A percentile compares a stretch with the other conserved stretches of the same genome.
Conservation (phyloP, 2,113 vertebrate genomes). For the Mirounga angustirostris region DNA sequence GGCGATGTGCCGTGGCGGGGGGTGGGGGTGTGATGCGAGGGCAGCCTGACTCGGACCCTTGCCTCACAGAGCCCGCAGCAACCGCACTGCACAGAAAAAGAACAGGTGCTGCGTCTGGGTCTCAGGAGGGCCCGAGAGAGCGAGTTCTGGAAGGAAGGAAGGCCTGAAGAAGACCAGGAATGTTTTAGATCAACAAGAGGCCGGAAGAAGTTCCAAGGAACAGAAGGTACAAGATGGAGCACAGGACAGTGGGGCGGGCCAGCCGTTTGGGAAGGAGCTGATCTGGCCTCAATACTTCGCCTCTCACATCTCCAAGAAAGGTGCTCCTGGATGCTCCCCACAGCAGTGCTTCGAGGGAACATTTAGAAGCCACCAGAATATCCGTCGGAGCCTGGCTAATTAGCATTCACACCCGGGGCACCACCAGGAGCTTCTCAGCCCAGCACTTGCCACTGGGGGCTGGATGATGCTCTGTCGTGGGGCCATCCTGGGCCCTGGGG, state of each 20-base stretch:
- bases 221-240: fast-evolving
- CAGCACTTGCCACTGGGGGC: neutral
- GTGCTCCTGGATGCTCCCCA: neutral
- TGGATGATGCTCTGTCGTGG: fast-evolving
- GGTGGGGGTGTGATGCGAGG: fast-evolving
- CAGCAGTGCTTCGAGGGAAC: fast-evolving
- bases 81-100: fast-evolving
- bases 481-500: neutral
- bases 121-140: neutral
- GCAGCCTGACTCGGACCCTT: fast-evolving
- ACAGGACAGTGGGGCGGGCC: fast-evolving
- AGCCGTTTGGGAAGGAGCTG: neutral
- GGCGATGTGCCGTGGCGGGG: fast-evolving
- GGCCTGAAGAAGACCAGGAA: neutral
- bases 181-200: neutral
- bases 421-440: too few species aligned
- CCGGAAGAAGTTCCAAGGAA: neutral
- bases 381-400: fast-evolving
- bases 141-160: neutral
- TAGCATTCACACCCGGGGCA: fast-evolving
- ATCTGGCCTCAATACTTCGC: neutral
- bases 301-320: fast-evolving
- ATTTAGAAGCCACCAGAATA: fast-evolving
- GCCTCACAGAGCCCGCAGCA: fast-evolving
- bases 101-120: fast-evolving